A percentile compares a stretch with the other conserved stretches of the same genome.
phyloP scores from a whole-genome alignment of 1,140 invertebrate genomes.

The Lepeophtheirus salmonis region DNA sequence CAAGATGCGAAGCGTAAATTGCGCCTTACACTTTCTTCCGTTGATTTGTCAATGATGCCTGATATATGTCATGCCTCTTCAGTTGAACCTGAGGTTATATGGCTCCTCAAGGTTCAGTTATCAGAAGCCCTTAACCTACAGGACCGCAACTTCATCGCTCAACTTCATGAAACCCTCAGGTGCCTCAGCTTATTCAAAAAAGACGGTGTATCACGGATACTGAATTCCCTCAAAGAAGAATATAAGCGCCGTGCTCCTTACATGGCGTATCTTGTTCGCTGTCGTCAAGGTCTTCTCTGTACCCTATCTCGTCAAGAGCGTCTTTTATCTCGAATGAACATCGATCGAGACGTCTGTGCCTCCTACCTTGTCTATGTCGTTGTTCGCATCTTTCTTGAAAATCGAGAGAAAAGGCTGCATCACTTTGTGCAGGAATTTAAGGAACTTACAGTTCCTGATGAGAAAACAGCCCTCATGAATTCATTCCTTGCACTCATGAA shows the following conservation, averaged over 20 bases:
- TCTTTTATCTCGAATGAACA: conserved; percentile 34
- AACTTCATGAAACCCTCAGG: conserved; percentile 64
- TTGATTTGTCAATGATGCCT: conserved; percentile 24
- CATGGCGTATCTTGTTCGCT: conserved; percentile 61
- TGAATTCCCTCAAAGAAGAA: conserved; percentile 57
- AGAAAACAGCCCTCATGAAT: conserved; percentile 50
- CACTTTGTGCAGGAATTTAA: conserved; percentile 57
- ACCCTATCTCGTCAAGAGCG: conserved; percentile 55
- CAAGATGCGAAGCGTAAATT: conserved; percentile 78
- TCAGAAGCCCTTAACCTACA: conserved; percentile 72
- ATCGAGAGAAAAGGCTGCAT: conserved; percentile 40
- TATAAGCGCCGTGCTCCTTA: conserved; percentile 57
- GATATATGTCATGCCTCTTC: conserved; percentile 2
- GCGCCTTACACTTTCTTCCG: conserved; percentile 66
- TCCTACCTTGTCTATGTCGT: conserved; percentile 58
- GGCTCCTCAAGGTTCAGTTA: conserved; percentile 54
- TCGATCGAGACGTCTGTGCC: conserved; percentile 49
- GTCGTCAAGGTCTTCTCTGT: conserved; percentile 57
- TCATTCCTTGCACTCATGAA: conserved; percentile 41
- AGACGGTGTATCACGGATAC: conserved; percentile 44
- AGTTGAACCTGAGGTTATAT: conserved; percentile 42
- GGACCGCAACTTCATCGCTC: conserved; percentile 56
- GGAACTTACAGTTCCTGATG: conserved; percentile 49
- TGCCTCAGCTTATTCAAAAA: conserved; percentile 36
- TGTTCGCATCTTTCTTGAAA: conserved; percentile 55